Evolutionary conservation across 2,797 vertebrate genomes (phyloP).

Genomic region (Sciurus carolinensis): DNA sequence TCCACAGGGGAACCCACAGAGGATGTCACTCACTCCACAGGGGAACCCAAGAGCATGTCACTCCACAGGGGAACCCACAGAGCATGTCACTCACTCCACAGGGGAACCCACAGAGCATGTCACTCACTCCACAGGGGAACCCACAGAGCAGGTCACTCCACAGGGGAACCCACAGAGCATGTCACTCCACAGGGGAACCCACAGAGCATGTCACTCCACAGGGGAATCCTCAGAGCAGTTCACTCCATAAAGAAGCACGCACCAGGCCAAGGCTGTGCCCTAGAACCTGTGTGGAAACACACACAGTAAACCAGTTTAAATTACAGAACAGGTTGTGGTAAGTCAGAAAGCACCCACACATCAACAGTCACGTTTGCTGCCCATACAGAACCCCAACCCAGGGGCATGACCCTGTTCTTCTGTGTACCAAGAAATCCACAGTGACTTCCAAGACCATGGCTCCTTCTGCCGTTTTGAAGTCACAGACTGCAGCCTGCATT

Average conservation of each 20-base stretch:
- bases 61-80: no score
- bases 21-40: no score
- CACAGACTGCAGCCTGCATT: background rate
- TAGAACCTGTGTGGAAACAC: background rate
- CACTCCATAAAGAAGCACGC: background rate
- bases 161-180: no score
- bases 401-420: background rate
- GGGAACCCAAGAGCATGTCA: no score
- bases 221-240: no score
- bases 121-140: background rate
- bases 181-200: background rate
- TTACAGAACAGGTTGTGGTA: rapidly evolving
- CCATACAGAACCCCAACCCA: background rate
- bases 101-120: background rate
- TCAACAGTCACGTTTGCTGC: rapidly evolving
- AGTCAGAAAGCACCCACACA: background rate
- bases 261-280: background rate
- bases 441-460: background rate
- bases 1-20: no score
- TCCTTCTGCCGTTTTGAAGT: background rate
- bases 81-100: no score
- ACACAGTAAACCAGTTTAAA: background rate
- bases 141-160: no score
- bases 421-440: background rate
- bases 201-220: no score